phyloP scores from a whole-genome alignment of 1,140 invertebrate species.

The Bombus balteatus region DNA sequence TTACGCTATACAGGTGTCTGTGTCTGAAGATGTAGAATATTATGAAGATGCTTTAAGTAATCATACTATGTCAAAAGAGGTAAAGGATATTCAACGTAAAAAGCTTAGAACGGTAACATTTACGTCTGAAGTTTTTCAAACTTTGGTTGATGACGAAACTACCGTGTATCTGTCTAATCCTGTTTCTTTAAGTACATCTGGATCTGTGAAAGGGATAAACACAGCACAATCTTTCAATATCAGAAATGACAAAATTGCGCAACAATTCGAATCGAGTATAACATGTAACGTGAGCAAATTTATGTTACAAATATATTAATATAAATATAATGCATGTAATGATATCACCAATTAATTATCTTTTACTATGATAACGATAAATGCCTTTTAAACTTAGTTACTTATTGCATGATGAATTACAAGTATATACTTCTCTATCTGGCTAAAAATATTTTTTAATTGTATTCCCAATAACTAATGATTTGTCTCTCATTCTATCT shows the following conservation, averaged over 20 bases:
- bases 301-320: conserved; percentile 38
- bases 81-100: conserved; percentile 69
- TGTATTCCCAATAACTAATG: conserved; percentile 43
- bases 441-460: conserved; percentile 2
- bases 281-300: conserved; percentile 51
- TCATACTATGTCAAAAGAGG: conserved; percentile 52
- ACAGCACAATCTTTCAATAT: conserved; percentile 3
- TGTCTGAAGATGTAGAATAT: conserved; percentile 63
- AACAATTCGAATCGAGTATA: conserved; percentile 38
- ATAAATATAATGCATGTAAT: conserved; percentile 53
- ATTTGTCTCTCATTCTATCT: conserved; percentile 69
- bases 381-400: background rate
- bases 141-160: conserved; percentile 72
- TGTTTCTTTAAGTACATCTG: conserved; percentile 37
- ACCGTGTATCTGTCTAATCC: conserved; percentile 65
- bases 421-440: conserved; percentile 16
- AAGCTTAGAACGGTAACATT: conserved; percentile 72
- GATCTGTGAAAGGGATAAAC: conserved; percentile 29
- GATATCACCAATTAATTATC: background rate
- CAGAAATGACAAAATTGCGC: conserved; percentile 26
- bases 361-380: background rate
- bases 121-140: conserved; percentile 75
- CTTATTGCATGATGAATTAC: conserved; percentile 44
- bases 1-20: conserved; percentile 61
- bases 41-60: conserved; percentile 68